These are phyloP conservation scores for Ceyx margarethae DNA, from an alignment of 2,113 vertebrate species.

Conservation along the genomic window DNA sequence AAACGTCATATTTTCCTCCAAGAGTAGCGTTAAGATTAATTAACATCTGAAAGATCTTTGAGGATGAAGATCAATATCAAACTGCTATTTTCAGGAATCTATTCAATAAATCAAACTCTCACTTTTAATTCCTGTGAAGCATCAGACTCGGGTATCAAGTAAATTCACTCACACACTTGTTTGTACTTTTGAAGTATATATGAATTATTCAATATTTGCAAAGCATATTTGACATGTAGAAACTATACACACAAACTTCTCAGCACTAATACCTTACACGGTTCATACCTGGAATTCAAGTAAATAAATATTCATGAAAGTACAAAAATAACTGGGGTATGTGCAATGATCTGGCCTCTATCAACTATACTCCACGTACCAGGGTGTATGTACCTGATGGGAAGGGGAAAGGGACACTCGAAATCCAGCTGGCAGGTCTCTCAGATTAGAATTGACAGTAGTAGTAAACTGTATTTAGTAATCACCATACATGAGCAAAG, in stretches of 20 bases:
- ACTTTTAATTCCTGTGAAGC: background rate
- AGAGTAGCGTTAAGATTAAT: background rate
- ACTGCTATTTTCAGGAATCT: constrained; percentile 15
- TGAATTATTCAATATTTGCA: constrained; percentile 26
- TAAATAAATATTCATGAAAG: background rate
- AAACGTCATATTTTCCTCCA: background rate
- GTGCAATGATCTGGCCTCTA: background rate
- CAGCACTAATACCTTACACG: background rate
- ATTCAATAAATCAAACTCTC: constrained; percentile 38
- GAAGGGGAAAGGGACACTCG: background rate
- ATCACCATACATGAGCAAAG: background rate
- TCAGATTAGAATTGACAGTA: background rate
- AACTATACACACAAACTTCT: background rate
- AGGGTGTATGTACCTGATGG: background rate
- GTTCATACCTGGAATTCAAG: background rate
- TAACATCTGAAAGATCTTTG: constrained; percentile 11
- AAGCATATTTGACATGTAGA: background rate
- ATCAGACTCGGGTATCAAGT: constrained; percentile 19
- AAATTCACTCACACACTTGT: background rate
- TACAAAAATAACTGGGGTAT: background rate
- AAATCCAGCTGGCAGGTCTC: background rate
- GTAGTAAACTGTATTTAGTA: background rate
- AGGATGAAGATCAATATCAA: constrained; percentile 40
- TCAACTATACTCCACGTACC: background rate
- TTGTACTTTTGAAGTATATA: constrained; percentile 18